Evolutionary conservation across 2,888 invertebrate genomes (phyloP), one percentile per base, ranked within the genome.

Genomic region (Azorinus chamasolen): DNA sequence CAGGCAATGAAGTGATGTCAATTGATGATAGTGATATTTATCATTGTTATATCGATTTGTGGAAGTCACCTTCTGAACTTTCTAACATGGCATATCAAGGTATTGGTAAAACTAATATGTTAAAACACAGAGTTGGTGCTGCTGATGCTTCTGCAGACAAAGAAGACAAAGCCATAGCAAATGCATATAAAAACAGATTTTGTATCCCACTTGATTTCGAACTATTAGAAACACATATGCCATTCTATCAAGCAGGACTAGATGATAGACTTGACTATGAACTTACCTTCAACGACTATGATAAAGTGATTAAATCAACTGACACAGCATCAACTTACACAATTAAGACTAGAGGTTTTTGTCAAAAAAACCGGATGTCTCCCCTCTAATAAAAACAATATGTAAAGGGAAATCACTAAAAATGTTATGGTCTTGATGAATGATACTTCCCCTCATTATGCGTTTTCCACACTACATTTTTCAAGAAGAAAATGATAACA

Each of bases 1-100:
- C 51, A n/a, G 78, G 79, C 16, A 78, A 79, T 58, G 78, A 78
- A 68, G 63, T 81, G n/a, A 63, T 73, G 69, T 62, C 72, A 37
- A 62, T 77, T 53, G 70, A 78, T 57, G 77, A 77, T 46, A 72
- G 69, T 58, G 75, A 72, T 59, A 63, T 82, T 32, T 78, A 62
- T 48, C 50, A 70, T 55, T 74, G 71, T 54, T 78, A 73, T 65
- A 20, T 50, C 25, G 72, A 78, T 65, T 58, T 69, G 32, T 73
- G 68, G 73, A 64, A 41, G 53, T 39, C 61, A 18, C 20, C 58
- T 16, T 24, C 54, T 24, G 73, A 80, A 62, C 54, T 72, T 20
- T 5, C n/a, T 3, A 68, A 66, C 27, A 65, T 58, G 57, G 59
- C 57, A 22, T 81, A 81, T 51, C 81, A 81, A 71, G 78, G 74